Evolutionary conservation across 2,113 vertebrate species (phyloP), one percentile per base, ranked within the genome.

Genomic region (Crocuta crocuta): DNA sequence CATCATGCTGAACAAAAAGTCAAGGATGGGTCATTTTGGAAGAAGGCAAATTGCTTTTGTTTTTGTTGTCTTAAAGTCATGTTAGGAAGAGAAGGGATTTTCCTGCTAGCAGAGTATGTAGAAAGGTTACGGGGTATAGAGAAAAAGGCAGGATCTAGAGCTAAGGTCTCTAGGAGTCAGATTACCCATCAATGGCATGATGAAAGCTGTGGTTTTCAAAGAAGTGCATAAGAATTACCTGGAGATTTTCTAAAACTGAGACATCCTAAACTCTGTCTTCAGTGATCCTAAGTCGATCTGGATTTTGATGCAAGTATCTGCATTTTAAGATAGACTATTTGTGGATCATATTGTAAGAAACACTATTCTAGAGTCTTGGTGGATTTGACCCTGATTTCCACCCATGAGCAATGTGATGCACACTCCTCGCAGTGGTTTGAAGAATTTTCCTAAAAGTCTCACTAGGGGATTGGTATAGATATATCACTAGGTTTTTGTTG

Each of bases 391-490:
- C 8, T 48, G 9, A 68, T 63, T 58, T 80, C n/a, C 2, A 61
- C 21, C 26, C 35, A 31, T 63, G 10, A 89, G n/a, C 33, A 73
- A 5, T 11, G 9, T 16, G 24, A 31, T 73, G 1, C 26, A 70
- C 4, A 28, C 7, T 76, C 39, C 5, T 82, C 48, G 48, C 31
- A 48, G 63, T 50, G 31, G 31, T 63, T 74, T 94, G 45, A 68
- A 85, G 39, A 68, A 71, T 23, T 63, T 66, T 87, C 24, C 35
- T 91, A 35, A 50, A 95, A 26, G 43, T 68, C 9, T 97, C 66
- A 48, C 10, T 73, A 24, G 53, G 24, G 5, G 9, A 24, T 7
- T 31, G 28, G n/a, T 65, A 55, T 39, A 89, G 10, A 78, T 74
- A 61, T 23, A 19, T 50, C 31, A 63, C 10, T 76, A 13, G 4